phyloP scores from a whole-genome alignment of 2,797 vertebrate genomes.

The Cyprinodon diabolis region DNA sequence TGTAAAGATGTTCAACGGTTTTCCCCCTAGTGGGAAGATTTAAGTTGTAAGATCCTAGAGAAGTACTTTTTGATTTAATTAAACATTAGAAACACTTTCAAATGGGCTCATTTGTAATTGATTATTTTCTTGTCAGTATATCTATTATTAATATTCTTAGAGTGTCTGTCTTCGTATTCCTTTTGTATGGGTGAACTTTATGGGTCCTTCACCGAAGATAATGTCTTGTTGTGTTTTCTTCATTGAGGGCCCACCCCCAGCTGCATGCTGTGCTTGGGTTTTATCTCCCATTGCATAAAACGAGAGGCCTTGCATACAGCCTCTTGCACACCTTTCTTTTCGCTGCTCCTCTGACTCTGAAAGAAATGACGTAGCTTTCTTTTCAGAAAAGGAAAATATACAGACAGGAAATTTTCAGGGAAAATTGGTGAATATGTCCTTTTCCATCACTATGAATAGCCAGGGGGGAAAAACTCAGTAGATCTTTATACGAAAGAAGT shows the following conservation, averaged over 20 bases:
- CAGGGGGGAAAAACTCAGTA: constrained; percentile 22
- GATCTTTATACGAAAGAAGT: constrained; percentile 53
- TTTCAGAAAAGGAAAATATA: constrained; percentile 54
- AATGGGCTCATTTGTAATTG: background rate
- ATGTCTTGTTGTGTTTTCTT: constrained; percentile 54
- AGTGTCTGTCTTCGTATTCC: constrained; percentile 3
- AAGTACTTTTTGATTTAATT: background rate
- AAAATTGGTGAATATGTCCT: constrained; percentile 23
- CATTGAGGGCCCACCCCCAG: constrained; percentile 40
- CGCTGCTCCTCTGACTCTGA: constrained; percentile 39
- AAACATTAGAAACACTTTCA: background rate
- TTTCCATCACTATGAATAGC: constrained; percentile 34
- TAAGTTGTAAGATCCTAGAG: background rate
- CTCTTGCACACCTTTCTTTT: constrained; percentile 66
- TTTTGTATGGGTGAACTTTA: background rate
- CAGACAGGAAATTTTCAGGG: constrained; percentile 24
- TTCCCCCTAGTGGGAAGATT: no score
- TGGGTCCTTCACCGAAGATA: constrained; percentile 32
- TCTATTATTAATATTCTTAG: background rate
- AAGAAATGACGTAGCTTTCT: constrained; percentile 49
- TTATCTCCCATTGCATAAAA: constrained; percentile 61
- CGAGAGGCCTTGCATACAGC: constrained; percentile 60
- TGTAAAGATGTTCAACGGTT: background rate
- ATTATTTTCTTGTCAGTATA: background rate
- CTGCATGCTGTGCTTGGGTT: constrained; percentile 57